Evolutionary conservation across 2,888 invertebrate genomes (phyloP).

Genomic region (Brassicogethes aeneus): DNA sequence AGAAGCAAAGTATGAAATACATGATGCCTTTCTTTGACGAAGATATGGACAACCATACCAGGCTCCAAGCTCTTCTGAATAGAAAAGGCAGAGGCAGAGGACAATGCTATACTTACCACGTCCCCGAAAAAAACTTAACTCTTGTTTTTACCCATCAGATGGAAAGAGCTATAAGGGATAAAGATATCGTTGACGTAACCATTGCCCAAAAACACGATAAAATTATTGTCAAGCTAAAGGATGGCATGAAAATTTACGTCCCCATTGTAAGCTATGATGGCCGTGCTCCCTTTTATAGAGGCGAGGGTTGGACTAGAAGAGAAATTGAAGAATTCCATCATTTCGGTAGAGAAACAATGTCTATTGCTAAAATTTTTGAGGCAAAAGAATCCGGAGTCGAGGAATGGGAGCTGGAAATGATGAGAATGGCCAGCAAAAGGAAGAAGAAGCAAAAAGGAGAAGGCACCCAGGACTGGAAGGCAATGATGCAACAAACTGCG

Average conservation of each 20-base stretch:
- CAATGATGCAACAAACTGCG: slow-evolving; percentile 31
- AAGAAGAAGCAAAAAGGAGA: slow-evolving; percentile 34
- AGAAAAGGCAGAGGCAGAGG: slow-evolving; percentile 47
- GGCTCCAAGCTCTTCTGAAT: slow-evolving; percentile 41
- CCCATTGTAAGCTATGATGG: slow-evolving; percentile 41
- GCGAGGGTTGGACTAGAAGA: slow-evolving; percentile 61
- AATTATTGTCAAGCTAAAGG: slow-evolving; percentile 58
- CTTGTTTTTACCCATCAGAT: slow-evolving; percentile 63
- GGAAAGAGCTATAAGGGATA: slow-evolving; percentile 68
- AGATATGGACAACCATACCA: slow-evolving; percentile 32
- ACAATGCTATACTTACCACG: slow-evolving; percentile 61
- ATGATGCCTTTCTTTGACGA: slow-evolving; percentile 34
- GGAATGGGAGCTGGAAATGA: slow-evolving; percentile 37
- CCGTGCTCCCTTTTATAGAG: slow-evolving; percentile 51
- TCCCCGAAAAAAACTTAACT: slow-evolving; percentile 62
- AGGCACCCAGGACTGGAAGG: slow-evolving; percentile 34
- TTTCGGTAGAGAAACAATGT: slow-evolving; percentile 37
- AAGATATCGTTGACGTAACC: slow-evolving; percentile 67
- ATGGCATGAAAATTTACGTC: slow-evolving; percentile 62
- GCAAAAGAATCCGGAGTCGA: slow-evolving; percentile 35
- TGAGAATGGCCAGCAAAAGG: slow-evolving; percentile 32
- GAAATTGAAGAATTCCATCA: slow-evolving; percentile 43
- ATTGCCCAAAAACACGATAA: slow-evolving; percentile 66
- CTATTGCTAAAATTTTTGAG: slow-evolving; percentile 53
- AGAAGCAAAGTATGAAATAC: slow-evolving; percentile 32